phyloP scores from a whole-genome alignment of 1,140 invertebrate genomes.

The Drosophila orena region DNA sequence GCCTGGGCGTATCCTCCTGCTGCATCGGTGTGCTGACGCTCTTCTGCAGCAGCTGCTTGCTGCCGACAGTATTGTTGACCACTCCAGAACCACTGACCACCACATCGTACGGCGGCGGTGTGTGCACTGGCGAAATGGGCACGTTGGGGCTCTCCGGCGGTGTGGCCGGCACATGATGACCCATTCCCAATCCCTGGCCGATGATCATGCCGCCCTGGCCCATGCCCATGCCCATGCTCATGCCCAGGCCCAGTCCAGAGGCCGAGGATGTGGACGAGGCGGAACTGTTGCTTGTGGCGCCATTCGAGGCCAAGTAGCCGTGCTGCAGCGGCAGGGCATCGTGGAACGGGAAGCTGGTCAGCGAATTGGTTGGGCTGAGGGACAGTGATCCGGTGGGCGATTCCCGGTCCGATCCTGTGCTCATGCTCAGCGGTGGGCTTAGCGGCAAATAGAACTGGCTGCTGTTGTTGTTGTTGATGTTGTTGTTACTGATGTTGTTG shows the following conservation, averaged over 20 bases:
- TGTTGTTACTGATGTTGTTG: no score
- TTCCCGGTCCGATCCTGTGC: conserved; percentile 83
- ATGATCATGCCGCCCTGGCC: conserved; percentile 23
- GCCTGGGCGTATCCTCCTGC: conserved; percentile 81
- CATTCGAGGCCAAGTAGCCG: conserved; percentile 44
- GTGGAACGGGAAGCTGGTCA: conserved; percentile 90
- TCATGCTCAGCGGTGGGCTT: conserved; percentile 84
- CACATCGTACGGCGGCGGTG: conserved; percentile 68
- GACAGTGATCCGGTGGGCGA: conserved; percentile 84
- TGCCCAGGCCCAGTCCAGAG: conserved; percentile 42
- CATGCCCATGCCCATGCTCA: conserved; percentile 29
- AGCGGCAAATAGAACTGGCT: conserved; percentile 79
- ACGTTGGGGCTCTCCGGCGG: conserved; percentile 79
- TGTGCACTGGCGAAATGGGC: conserved; percentile 78
- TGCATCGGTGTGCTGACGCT: conserved; percentile 70
- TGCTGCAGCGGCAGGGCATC: conserved; percentile 62
- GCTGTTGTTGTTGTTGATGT: conserved; percentile 42
- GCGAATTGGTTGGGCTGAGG: conserved; percentile 89
- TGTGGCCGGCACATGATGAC: conserved; percentile 50
- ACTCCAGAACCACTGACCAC: conserved; percentile 37
- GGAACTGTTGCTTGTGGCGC: conserved; percentile 24
- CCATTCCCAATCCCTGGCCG: conserved; percentile 9
- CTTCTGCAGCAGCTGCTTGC: conserved; percentile 73
- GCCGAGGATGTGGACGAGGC: conserved; percentile 60
- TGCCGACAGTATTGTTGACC: conserved; percentile 32